Evolutionary conservation across 1,140 invertebrate genomes (phyloP), one percentile per base, ranked within the genome.

Genomic region (Trachymyrmex cornetzi): DNA sequence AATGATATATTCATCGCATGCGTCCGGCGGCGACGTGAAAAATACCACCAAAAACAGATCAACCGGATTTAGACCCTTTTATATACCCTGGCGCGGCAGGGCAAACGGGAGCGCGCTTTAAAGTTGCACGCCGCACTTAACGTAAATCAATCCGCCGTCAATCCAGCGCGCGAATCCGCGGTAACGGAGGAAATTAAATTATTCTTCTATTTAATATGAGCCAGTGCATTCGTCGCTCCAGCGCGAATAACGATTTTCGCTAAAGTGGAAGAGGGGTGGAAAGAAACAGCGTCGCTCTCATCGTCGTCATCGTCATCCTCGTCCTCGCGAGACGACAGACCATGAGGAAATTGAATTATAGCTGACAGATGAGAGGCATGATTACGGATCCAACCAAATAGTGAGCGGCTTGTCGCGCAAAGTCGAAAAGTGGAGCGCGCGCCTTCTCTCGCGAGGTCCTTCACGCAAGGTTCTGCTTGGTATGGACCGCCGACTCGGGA

Each of bases 391-490:
- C 50, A 64, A 16, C n/a, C 71, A 50, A 63, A n/a, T 48, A 44
- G 69, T n/a, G 7, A 38, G 48, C 24, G 38, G 48, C 22, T 85
- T 55, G 44, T 79, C 72, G 61, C 48, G 55, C 24, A 22, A 50
- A 57, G 63, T 84, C 77, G 82, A 81, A 91, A 91, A 91, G 84
- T 88, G 86, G 88, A 89, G 67, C 90, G 90, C 90, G 90, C 85
- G 69, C 89, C 87, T 92, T 91, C 91, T 22, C 92, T 92, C 90
- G 61, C 63, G 19, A 22, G 89, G 89, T 93, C 91, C 85, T 79
- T 93, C 93, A 91, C 90, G 91, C 88, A 9, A 93, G 48, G 16
- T n/a, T 84, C 86, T 89, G 92, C 90, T 93, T 92, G 91, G 92
- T 93, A 93, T 92, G 94, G 90, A 93, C 91, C 91, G 34, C 74